Base-by-base conservation (phyloP, 2,888 invertebrate genomes). In the Baronia brevicornis region DNA sequence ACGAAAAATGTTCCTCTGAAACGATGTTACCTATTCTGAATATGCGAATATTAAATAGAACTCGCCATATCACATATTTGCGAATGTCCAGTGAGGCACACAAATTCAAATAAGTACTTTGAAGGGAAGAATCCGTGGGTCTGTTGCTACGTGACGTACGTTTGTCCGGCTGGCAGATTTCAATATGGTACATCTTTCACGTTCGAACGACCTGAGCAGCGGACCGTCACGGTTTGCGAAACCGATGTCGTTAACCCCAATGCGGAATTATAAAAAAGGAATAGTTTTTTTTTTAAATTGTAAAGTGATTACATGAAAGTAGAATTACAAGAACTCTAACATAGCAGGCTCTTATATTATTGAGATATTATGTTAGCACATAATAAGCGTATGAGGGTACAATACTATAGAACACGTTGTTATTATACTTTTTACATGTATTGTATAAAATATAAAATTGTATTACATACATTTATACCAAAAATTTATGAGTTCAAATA, bases 161-260 rank as follows among this genome's bases (percentile, higher is more conserved):
- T 53, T 58, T 67, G 66, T 67, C 51, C 69, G 65, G 60, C 56
- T 62, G 69, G 47, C 58, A 56, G 69, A 68, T 75, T 79, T 75
- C 80, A 82, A 82, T 82, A 82, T 75, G 71, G 60, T 52, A 60
- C 71, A 69, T 64, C 60, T 56, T 55, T 37, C 49, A 65, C 66
- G 61, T 57, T 46, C 57, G 64, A 67, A 44, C 48, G 68, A 41
- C 30, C 41, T 9, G 53, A 41, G 51, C 65, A 45, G 39, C 61
- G 61, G 64, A 68, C 61, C 74, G 74, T 71, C 52, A 60, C 60
- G 50, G 53, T 60, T 46, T 61, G 66, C 64, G 53, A 58, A 68
- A 73, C 71, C 69, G 64, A 57, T 60, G 56, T 54, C 58, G 57
- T 55, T 52, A 55, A 49, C 44, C 46, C 47, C 51, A 5, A 12